Evolutionary conservation across 2,113 vertebrate genomes (phyloP).

Genomic region (Eurypyga helias): DNA sequence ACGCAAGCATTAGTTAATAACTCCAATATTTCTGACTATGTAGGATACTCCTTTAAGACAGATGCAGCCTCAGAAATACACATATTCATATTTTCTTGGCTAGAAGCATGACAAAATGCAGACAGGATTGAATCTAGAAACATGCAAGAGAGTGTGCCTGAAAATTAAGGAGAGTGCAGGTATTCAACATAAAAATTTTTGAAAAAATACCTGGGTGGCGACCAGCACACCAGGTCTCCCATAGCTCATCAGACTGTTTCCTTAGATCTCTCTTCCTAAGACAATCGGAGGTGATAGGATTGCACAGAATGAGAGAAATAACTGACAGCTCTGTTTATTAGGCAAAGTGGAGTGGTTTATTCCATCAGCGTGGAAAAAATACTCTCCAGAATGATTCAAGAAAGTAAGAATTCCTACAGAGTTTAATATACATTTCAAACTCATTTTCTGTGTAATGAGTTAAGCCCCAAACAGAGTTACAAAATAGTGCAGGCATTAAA

Average conservation of each 20-base stretch:
- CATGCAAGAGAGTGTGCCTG: rapidly evolving
- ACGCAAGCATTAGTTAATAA: not conserved
- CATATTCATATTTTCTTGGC: not conserved
- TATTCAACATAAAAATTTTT: not conserved
- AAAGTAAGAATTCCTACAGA: not conserved
- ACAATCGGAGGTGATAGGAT: not conserved
- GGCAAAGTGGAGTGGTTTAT: not conserved
- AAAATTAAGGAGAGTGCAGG: not conserved
- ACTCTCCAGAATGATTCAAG: not conserved
- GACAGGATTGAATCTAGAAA: not conserved
- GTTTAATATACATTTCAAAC: not conserved
- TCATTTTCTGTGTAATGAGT: not conserved
- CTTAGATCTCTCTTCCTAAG: not conserved
- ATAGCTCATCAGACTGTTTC: not conserved
- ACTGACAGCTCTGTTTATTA: not conserved
- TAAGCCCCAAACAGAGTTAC: not conserved
- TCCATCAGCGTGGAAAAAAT: not conserved
- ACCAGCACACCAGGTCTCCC: not conserved
- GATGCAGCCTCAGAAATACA: not conserved
- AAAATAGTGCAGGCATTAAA: not conserved
- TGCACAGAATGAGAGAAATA: not conserved
- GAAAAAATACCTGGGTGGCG: not conserved
- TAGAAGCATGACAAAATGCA: not conserved
- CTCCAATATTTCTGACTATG: not conserved
- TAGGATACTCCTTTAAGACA: not conserved